Evolutionary conservation across 2,113 vertebrate genomes (phyloP).

Genomic region (Taxidea taxus): DNA sequence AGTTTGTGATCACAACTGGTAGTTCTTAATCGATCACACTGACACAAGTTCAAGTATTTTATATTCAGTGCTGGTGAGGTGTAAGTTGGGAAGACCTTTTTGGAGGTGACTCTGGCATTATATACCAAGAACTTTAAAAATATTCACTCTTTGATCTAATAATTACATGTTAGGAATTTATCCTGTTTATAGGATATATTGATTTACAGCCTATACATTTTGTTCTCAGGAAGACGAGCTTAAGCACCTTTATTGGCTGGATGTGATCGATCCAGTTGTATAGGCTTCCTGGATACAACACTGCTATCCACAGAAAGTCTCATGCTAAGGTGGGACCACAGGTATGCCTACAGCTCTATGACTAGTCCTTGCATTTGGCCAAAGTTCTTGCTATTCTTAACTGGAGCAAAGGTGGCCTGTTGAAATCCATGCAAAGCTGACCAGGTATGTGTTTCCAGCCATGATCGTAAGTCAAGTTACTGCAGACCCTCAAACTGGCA

Average conservation of each 20-base stretch:
- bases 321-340: background rate
- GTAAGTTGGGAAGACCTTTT: background rate
- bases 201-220: background rate
- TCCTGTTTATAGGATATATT: background rate
- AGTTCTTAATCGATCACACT: slow-evolving; percentile 34
- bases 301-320: background rate
- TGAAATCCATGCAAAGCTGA: background rate
- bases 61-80: background rate
- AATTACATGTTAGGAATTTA: background rate
- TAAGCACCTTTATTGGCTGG: background rate
- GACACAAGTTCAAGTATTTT: slow-evolving; percentile 4
- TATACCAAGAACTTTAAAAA: background rate
- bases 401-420: background rate
- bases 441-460: background rate
- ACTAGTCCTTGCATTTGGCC: background rate
- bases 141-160: slow-evolving; percentile 37
- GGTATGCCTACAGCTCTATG: background rate
- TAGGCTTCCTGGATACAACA: background rate
- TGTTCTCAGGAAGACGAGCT: background rate
- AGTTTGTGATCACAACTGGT: background rate
- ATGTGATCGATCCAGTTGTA: background rate
- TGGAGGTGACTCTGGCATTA: background rate
- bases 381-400: background rate
- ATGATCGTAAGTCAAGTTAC: background rate
- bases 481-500: background rate